Base-by-base conservation (phyloP, 2,797 vertebrate genomes). In the Coccyzus lansbergi region DNA sequence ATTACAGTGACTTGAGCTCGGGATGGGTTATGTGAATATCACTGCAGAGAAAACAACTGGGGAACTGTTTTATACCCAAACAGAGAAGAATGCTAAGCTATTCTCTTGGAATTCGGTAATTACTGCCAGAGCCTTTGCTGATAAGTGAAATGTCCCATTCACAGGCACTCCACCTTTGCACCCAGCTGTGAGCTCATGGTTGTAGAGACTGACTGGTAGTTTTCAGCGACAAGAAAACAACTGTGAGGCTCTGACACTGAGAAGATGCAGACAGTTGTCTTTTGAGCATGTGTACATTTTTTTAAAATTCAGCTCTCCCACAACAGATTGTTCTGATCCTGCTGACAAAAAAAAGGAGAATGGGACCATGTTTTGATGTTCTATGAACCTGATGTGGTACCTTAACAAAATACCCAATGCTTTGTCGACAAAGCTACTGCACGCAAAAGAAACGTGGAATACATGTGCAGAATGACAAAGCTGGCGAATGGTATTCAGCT, bases 111-210 rank as follows among this genome's bases (percentile, higher is more conserved):
- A 79, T 93, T 70, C 4, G 3, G 62, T 76, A 76, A 86, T 86
- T 82, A 65, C 51, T 90, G 83, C 85, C 90, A 92, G 72, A 62
- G 80, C 52, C 79, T 82, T 86, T 76, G 69, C 80, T 64, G 84
- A 88, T 55, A 68, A 0, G 0, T 59, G 67, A 92, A 92, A 51
- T 44, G 49, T 65, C 67, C 77, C 83, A 63, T 19, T 84, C 70
- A 76, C 31, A 56, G 70, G 52, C 63, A 28, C 58, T 71, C 81
- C 86, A 92, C 71, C 86, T 94, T 87, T 74, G 92, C 60, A 71
- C 56, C 64, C 84, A 75, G 81, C 64, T 74, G 48, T 18, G 52
- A 68, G 40, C 80, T 75, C 42, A 28, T 16, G 38, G 69, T 85
- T 90, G 69, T 9, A 26, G 71, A 63, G 38, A 92, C 65, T 58